Percentiles rank a stretch among this genome's conserved stretches.
Evolutionary conservation across 1,140 invertebrate genomes (phyloP).

Genomic region (Drosophila setifemur): DNA sequence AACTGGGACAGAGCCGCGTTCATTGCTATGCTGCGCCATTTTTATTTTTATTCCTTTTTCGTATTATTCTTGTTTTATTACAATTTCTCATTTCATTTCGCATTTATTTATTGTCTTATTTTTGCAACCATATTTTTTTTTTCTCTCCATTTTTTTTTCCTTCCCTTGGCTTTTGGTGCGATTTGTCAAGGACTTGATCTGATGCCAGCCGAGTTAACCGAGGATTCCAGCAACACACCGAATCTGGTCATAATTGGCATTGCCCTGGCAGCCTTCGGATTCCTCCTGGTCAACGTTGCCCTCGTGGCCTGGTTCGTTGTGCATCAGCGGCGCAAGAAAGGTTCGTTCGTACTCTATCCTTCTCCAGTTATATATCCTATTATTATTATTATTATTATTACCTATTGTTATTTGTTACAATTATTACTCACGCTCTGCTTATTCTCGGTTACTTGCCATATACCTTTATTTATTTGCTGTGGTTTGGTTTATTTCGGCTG

Average conservation of each 20-base stretch:
- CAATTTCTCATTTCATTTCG: slow-evolving; percentile 79
- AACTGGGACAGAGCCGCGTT: slow-evolving; percentile 34
- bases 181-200: slow-evolving; percentile 83
- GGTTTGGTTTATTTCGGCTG: not conserved
- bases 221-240: slow-evolving; percentile 86
- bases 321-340: slow-evolving; percentile 88
- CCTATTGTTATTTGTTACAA: slow-evolving; percentile 12
- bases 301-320: slow-evolving; percentile 93
- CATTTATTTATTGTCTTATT: slow-evolving; percentile 78
- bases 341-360: slow-evolving; percentile 79
- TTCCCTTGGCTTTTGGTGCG: slow-evolving; percentile 47
- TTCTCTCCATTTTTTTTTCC: slow-evolving; percentile 23
- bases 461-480: not conserved
- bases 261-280: slow-evolving; percentile 89
- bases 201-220: slow-evolving; percentile 87
- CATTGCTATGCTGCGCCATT: slow-evolving; percentile 54
- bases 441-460: not conserved
- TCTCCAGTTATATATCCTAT: no score
- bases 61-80: slow-evolving; percentile 82
- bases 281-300: slow-evolving; percentile 91
- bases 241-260: slow-evolving; percentile 92
- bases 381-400: slow-evolving; percentile 23
- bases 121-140: slow-evolving; percentile 55
- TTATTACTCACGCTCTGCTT: no score
- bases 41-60: slow-evolving; percentile 83